phyloP scores from a whole-genome alignment of 2,888 invertebrate species.

The Mylabris sibirica region DNA sequence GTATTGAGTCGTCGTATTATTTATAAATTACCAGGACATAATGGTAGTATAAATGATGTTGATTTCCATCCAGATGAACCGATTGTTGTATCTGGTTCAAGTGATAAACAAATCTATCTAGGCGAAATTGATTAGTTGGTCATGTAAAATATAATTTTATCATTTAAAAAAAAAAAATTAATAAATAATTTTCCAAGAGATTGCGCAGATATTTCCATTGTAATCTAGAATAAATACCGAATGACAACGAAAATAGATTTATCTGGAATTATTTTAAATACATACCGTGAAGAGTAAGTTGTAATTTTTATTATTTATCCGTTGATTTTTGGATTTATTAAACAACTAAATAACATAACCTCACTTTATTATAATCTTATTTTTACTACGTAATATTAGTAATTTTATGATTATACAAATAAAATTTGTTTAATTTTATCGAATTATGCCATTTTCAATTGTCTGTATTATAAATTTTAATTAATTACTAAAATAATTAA shows the following conservation, averaged over 20 bases:
- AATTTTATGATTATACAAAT: background rate
- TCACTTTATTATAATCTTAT: background rate
- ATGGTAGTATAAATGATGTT: slow-evolving; percentile 95
- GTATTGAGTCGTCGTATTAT: slow-evolving; percentile 88
- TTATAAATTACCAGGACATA: slow-evolving; percentile 97
- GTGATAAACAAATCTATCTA: slow-evolving; percentile 94
- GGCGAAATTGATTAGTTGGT: slow-evolving; percentile 84
- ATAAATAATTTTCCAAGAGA: background rate
- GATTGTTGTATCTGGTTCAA: slow-evolving; percentile 90
- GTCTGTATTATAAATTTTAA: no score
- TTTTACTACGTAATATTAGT: background rate
- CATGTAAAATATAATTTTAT: background rate
- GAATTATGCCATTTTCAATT: no score
- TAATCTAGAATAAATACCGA: background rate
- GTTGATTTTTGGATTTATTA: background rate
- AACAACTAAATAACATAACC: background rate
- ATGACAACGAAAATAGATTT: background rate
- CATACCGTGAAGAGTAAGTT: background rate
- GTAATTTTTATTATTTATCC: background rate
- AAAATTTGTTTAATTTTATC: no score
- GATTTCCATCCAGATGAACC: slow-evolving; percentile 96
- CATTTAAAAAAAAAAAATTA: background rate
- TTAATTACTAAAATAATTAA: no score
- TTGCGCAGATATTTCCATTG: background rate
- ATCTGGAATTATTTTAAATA: slow-evolving; percentile 4